These are phyloP conservation scores for Thamnophis elegans DNA, from an alignment of 2,797 vertebrate species.

Conservation along the genomic window DNA sequence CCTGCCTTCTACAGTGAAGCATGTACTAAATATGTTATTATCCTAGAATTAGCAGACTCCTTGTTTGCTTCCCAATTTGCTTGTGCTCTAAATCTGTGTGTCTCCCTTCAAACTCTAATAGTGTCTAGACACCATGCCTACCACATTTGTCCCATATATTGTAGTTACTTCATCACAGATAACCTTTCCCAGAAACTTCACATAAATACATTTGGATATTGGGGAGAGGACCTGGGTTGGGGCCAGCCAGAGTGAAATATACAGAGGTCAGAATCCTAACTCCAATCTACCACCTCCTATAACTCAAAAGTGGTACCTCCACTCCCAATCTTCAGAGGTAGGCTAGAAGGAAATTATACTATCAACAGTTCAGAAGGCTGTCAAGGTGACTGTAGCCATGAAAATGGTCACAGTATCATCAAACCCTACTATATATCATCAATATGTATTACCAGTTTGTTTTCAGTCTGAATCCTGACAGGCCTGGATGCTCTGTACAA, in stretches of 20 bases:
- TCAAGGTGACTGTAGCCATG: not conserved
- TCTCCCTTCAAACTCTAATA: not conserved
- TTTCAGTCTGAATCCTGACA: not conserved
- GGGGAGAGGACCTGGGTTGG: not conserved
- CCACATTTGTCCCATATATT: not conserved
- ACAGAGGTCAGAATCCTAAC: not conserved
- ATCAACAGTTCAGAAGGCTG: not conserved
- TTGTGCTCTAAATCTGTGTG: not conserved
- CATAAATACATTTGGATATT: not conserved
- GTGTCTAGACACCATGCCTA: not conserved
- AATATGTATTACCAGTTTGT: not conserved
- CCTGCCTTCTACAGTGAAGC: not conserved
- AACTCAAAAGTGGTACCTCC: not conserved
- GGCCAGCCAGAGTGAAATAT: not conserved
- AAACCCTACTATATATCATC: not conserved
- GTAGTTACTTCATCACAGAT: not conserved
- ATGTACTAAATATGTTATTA: not conserved
- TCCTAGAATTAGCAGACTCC: not conserved
- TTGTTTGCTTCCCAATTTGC: not conserved
- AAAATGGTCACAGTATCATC: not conserved
- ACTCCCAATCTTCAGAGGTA: not conserved
- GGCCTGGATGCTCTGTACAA: not conserved
- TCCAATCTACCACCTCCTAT: not conserved
- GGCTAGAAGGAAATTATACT: not conserved
- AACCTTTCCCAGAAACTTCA: not conserved